Conservation (phyloP, 2,888 invertebrate genomes). For the Emmelina monodactyla region DNA sequence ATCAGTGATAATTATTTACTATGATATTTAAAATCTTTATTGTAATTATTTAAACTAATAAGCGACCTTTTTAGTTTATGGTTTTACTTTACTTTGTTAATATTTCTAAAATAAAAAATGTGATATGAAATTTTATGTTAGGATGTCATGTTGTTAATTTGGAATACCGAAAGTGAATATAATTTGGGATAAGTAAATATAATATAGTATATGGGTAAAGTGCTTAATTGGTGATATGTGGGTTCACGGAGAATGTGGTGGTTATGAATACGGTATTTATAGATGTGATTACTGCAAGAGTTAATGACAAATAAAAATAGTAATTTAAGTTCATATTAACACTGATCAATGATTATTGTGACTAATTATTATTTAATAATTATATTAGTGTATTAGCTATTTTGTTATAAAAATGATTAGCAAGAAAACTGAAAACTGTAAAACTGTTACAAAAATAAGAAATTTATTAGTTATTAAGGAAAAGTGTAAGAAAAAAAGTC, state of each 20-base stretch:
- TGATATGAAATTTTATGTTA: background rate
- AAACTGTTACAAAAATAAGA: background rate
- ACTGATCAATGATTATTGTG: background rate
- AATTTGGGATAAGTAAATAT: conserved; percentile 2
- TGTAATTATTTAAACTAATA: background rate
- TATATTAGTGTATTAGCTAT: background rate
- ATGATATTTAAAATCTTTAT: conserved; percentile 4
- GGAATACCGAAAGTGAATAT: conserved; percentile 1
- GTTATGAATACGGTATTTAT: conserved; percentile 4
- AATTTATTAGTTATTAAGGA: background rate
- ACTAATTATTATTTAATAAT: background rate
- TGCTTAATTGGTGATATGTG: conserved; percentile 2
- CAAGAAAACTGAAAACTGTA: background rate
- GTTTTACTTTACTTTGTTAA: background rate
- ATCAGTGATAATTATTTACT: conserved; percentile 3
- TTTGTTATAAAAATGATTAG: background rate
- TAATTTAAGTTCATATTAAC: background rate
- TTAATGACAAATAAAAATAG: background rate
- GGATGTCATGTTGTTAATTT: background rate
- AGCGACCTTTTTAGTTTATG: background rate
- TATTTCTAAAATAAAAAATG: conserved; percentile 3
- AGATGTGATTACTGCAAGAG: conserved; percentile 5
- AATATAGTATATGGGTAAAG: too few relatives aligned
- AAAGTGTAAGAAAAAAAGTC: background rate
- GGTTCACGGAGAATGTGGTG: conserved; percentile 5